These are phyloP conservation scores for Vanessa atalanta DNA, from an alignment of 1,140 invertebrate species.

Conservation along the genomic window DNA sequence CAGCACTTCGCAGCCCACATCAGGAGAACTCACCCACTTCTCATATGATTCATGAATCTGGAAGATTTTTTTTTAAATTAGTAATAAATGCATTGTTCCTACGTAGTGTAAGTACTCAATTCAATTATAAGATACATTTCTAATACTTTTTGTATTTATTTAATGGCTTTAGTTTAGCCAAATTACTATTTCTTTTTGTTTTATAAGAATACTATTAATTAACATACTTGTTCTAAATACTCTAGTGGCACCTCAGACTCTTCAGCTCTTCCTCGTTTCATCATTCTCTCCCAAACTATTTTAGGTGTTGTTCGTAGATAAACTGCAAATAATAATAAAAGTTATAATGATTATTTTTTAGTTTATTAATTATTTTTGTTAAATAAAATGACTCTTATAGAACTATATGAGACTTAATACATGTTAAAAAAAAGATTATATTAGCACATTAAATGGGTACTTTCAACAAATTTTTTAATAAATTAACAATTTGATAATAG, in stretches of 20 bases:
- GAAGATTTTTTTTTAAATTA: conserved; percentile 19
- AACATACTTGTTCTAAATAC: conserved; percentile 86
- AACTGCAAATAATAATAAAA: conserved; percentile 82
- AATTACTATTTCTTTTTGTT: neutral
- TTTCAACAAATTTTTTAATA: no score
- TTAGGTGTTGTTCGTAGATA: conserved; percentile 92
- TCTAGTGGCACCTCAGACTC: conserved; percentile 87
- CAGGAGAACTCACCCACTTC: conserved; percentile 68
- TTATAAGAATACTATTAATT: neutral
- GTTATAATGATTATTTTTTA: neutral
- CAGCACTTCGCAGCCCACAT: conserved; percentile 72
- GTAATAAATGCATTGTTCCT: neutral
- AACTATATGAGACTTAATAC: no score
- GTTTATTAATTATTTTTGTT: neutral
- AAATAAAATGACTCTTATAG: no score
- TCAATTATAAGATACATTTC: no score
- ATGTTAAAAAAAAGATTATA: no score
- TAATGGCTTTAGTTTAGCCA: neutral
- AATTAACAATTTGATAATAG: no score
- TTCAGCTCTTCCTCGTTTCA: conserved; percentile 87
- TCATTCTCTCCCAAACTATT: conserved; percentile 90
- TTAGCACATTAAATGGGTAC: no score
- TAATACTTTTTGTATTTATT: neutral
- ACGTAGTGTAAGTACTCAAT: no score
- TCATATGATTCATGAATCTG: conserved; percentile 79